Evolutionary conservation across 2,888 invertebrate genomes (phyloP), one percentile per base, ranked within the genome.

Genomic region (Coronaproctus castanopsis): DNA sequence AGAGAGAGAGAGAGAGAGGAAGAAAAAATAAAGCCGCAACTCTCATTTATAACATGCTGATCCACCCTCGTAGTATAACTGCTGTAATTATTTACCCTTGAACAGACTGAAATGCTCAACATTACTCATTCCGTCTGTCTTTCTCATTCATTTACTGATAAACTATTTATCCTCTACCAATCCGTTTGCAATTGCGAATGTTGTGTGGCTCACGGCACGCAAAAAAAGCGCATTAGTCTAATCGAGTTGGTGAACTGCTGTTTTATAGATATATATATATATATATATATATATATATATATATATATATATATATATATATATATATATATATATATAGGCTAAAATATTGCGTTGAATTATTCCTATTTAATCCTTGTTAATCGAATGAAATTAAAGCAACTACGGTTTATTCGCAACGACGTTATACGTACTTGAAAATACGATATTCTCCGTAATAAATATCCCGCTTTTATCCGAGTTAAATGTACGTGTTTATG

Each of bases 31-130:
- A 58, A 58, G 54, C 58, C 58, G 24, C 54, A 58, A 58, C 58
- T 58, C 58, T 58, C 58, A 58, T 58, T 58, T 58, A 58, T 58
- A 58, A 58, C 58, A 51, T 54, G 23, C 54, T 58, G 58, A 58
- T 58, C 58, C 58, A 54, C 54, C 54, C 58, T 58, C n/a, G n/a
- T n/a, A n/a, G n/a, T n/a, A n/a, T n/a, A 58, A 58, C 58, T 58
- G 50, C 58, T 54, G 24, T 58, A 58, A 58, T 58, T 58, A 58
- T 58, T 58, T 58, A 58, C 58, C 58, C 58, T 58, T 54, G 54
- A 54, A 54, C 58, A 36, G 36, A 36, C 54, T 54, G 54, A 54
- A 54, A 54, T 54, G 54, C n/a, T n/a, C 58, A 58, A 50, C 58
- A 58, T 58, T 58, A 58, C 58, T 58, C 36, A 36, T 36, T 8